Evolutionary conservation across 64 coral and sea anemone genomes (phyloP), one percentile per base, ranked within the genome.

Genomic region (Actinia tenebrosa): DNA sequence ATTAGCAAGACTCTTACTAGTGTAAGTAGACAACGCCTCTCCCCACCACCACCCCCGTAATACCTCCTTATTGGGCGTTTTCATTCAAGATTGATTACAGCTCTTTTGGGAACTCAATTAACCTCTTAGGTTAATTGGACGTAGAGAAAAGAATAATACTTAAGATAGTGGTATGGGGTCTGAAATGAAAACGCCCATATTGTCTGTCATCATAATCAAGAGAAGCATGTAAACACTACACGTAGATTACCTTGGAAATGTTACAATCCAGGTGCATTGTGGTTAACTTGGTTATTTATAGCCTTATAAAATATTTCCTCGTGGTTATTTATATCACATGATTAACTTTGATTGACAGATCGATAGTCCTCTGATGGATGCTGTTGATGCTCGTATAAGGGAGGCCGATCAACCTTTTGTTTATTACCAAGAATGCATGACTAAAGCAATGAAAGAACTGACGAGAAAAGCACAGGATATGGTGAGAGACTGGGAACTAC

Each of bases 401-500:
- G 83, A 64, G 10, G 55, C 80, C 19, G 80, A 90, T 45, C 82
- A 91, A 80, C 97, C 93, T 16, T 99, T 99, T 77, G 97, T 99
- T 23, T 78, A 95, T 44, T 99, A 99, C 27, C 97, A 99, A 82
- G 97, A 99, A 62, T 61, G 82, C 56, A 99, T 99, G 93, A 95
- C 93, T 5, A 94, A 95, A 55, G 56, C 88, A 7, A 99, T 99
- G 93, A 99, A 99, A 69, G 97, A 99, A 53, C 69, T 99, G 19
- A 83, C 78, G 10, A 80, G 82, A 46, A 99, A 89, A 82, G 93
- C 87, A 43, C 97, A 99, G 53, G 97, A 99, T 59, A 99, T 95
- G 97, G 97, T 99, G 68, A 93, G 93, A 27, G 17, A 61, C 60
- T 19, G 15, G 60, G 15, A 61, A 61, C 60, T 19, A 61, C 60